Conservation (phyloP, 1,140 invertebrate species). For the Octopus sinensis region DNA sequence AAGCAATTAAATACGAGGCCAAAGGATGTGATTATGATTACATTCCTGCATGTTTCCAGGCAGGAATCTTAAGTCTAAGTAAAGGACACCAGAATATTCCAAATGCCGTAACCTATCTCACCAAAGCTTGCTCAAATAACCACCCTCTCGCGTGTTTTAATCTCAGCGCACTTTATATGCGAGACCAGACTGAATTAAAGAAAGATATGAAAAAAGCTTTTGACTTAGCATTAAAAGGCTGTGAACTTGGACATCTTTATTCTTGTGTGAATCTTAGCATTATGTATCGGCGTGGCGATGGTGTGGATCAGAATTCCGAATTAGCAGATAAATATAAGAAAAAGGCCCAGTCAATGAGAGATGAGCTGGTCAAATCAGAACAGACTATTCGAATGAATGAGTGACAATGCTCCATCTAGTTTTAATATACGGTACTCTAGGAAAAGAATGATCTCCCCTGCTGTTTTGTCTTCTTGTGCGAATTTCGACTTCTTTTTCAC, state of each 20-base stretch:
- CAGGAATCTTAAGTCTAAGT: conserved; percentile 67
- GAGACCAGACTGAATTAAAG: conserved; percentile 59
- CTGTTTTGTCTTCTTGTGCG: background rate
- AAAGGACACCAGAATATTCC: conserved; percentile 38
- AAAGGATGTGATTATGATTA: conserved; percentile 75
- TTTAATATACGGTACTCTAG: no score
- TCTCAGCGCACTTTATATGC: conserved; percentile 74
- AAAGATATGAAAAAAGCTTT: conserved; percentile 76
- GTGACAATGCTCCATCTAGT: background rate
- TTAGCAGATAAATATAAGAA: conserved; percentile 72
- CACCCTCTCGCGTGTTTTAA: conserved; percentile 74
- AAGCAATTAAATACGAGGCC: conserved; percentile 70
- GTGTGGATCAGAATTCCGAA: conserved; percentile 69
- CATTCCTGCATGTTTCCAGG: conserved; percentile 70
- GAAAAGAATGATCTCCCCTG: background rate
- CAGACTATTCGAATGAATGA: background rate
- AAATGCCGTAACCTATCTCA: conserved; percentile 67
- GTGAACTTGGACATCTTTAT: conserved; percentile 76
- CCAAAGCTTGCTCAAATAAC: conserved; percentile 70
- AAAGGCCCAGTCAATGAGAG: conserved; percentile 68
- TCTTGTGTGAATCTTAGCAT: conserved; percentile 82
- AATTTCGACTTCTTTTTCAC: background rate
- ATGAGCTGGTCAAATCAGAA: conserved; percentile 53
- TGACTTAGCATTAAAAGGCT: conserved; percentile 70
- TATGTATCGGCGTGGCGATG: conserved; percentile 69